Evolutionary conservation across 92 coral and sea anemone species (phyloP).

Genomic region (Siderastrea radians): DNA sequence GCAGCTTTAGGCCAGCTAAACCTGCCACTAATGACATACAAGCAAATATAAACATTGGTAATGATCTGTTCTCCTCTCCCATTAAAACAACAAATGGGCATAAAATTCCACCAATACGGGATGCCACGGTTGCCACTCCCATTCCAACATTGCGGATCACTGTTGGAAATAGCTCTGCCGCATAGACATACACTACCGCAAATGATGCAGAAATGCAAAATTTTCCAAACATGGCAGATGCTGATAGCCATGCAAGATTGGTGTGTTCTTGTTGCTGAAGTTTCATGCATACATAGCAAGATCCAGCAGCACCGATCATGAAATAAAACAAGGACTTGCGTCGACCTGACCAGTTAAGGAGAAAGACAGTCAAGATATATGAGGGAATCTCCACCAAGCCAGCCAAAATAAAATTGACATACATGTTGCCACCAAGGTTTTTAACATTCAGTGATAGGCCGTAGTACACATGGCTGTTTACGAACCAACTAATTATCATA

Average conservation of each 20-base stretch:
- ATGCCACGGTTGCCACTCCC: constrained; percentile 82
- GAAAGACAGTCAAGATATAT: constrained; percentile 56
- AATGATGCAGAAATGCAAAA: constrained; percentile 93
- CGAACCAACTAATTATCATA: constrained; percentile 83
- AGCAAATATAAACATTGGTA: constrained; percentile 94
- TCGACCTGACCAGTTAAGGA: constrained; percentile 80
- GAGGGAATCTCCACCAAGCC: constrained; percentile 91
- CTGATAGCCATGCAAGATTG: constrained; percentile 55
- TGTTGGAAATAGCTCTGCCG: constrained; percentile 93
- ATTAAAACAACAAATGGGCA: constrained; percentile 89
- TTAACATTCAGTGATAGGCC: constrained; percentile 93
- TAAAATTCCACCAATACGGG: constrained; percentile 86
- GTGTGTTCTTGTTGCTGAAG: constrained; percentile 61
- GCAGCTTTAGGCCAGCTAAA: constrained; percentile 81
- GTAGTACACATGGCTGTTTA: constrained; percentile 92
- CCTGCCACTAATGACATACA: constrained; percentile 77
- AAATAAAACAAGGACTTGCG: constrained; percentile 81
- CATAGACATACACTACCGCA: constrained; percentile 85
- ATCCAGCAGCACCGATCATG: constrained; percentile 83
- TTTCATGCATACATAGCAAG: constrained; percentile 85
- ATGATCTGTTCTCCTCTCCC: constrained; percentile 74
- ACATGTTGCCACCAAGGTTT: constrained; percentile 92
- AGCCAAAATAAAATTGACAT: constrained; percentile 84
- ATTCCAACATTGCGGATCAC: constrained; percentile 95
- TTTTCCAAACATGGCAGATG: constrained; percentile 88